Evolutionary conservation across 92 coral and sea anemone genomes (phyloP).

Genomic region (Epizoanthus stellaris): DNA sequence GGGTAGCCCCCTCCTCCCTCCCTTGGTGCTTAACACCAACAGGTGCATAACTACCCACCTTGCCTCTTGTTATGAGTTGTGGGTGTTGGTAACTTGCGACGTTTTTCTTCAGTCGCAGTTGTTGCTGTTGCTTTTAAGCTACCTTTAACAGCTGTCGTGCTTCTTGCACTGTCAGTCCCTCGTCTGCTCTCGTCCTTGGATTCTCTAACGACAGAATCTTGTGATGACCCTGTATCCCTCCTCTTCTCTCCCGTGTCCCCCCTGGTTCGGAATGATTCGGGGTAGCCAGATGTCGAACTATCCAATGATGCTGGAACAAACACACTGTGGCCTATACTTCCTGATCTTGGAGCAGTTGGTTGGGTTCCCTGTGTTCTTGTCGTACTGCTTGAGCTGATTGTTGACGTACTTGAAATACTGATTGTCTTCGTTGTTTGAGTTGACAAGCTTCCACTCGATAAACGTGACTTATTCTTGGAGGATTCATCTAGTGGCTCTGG

Average conservation of each 20-base stretch:
- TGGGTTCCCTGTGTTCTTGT: background rate
- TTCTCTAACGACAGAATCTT: background rate
- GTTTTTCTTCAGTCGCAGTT: background rate
- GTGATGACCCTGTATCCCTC: background rate
- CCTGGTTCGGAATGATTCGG: conserved; percentile 74
- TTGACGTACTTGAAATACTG: conserved; percentile 18
- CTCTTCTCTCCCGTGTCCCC: conserved; percentile 29
- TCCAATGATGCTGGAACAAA: conserved; percentile 24
- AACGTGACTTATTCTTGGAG: background rate
- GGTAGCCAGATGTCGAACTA: conserved; percentile 79
- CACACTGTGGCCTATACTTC: conserved; percentile 24
- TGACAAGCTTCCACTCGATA: background rate
- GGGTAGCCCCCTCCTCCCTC: too few relatives aligned
- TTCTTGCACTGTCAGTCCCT: background rate
- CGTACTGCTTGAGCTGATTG: conserved; percentile 1
- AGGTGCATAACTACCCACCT: conserved; percentile 2
- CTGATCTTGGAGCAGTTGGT: conserved; percentile 7
- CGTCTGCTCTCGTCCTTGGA: conserved; percentile 1
- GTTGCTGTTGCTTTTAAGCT: background rate
- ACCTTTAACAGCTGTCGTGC: background rate
- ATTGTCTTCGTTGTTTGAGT: conserved; percentile 4
- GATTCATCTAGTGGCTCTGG: background rate
- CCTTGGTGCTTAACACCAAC: too few relatives aligned
- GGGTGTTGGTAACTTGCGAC: conserved; percentile 18
- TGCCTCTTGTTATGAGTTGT: conserved; percentile 18